Conservation (phyloP, 1,140 invertebrate genomes). For the Drosophila nebulosa region DNA sequence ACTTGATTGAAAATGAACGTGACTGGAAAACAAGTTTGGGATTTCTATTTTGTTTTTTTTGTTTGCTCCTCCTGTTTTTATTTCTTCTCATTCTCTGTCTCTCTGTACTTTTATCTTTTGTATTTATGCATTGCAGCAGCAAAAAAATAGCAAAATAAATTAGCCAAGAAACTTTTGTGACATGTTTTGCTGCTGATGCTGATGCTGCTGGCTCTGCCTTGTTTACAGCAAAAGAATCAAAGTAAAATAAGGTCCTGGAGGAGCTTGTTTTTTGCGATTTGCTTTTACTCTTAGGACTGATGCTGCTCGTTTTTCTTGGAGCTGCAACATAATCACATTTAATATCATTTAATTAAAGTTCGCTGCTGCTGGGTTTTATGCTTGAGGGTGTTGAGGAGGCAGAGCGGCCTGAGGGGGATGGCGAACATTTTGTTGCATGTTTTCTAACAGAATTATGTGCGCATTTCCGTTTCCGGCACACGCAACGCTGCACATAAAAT, state of each 20-base stretch:
- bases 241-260: background rate
- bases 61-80: slow-evolving; percentile 18
- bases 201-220: slow-evolving; percentile 5
- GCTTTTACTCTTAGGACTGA: background rate
- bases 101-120: slow-evolving; percentile 15
- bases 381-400: background rate
- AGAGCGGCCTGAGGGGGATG: background rate
- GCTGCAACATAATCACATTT: slow-evolving; percentile 54
- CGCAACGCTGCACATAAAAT: slow-evolving; percentile 54
- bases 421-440: slow-evolving; percentile 41
- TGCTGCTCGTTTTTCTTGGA: background rate
- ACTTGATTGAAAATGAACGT: slow-evolving; percentile 78
- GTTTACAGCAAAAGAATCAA: slow-evolving; percentile 14
- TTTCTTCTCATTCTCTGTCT: slow-evolving; percentile 10
- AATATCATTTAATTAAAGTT: slow-evolving; percentile 69
- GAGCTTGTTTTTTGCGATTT: background rate
- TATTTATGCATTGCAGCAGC: slow-evolving; percentile 19
- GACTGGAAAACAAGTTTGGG: slow-evolving; percentile 75
- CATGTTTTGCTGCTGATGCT: slow-evolving; percentile 52
- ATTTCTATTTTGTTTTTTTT: slow-evolving; percentile 39
- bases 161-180: slow-evolving; percentile 55
- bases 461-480: slow-evolving; percentile 66
- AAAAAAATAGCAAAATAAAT: slow-evolving; percentile 65
- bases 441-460: slow-evolving; percentile 64
- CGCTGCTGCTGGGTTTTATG: slow-evolving; percentile 4